phyloP scores from a whole-genome alignment of 2,797 vertebrate genomes.

The Tachyglossus aculeatus region DNA sequence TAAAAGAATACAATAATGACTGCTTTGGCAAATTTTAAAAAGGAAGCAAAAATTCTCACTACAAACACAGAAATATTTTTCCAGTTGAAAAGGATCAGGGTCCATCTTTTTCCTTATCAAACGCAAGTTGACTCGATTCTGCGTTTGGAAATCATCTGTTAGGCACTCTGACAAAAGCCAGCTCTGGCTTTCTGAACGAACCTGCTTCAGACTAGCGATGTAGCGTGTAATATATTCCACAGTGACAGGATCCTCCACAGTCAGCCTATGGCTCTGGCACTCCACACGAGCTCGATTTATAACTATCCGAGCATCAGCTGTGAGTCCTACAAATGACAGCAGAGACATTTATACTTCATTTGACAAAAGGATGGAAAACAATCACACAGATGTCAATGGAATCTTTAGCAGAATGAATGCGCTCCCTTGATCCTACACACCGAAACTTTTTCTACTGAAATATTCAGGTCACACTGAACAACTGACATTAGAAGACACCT shows the following conservation, averaged over 20 bases:
- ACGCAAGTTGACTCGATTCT: not conserved
- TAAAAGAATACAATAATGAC: not conserved
- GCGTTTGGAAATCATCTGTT: no score
- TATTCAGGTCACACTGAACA: not conserved
- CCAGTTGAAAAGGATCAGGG: not conserved
- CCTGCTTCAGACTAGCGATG: slow-evolving; percentile 86
- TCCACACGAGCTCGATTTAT: slow-evolving; percentile 86
- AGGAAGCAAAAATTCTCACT: no score
- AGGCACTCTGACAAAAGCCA: not conserved
- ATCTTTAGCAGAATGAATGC: not conserved
- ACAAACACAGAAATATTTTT: not conserved
- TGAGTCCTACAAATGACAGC: slow-evolving; percentile 73
- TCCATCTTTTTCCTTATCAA: not conserved
- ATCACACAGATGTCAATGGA: no score
- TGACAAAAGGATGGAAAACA: no score
- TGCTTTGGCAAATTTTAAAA: fast-evolving
- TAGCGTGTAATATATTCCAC: slow-evolving; percentile 89
- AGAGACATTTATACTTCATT: not conserved
- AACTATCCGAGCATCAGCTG: slow-evolving; percentile 84
- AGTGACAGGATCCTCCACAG: slow-evolving; percentile 85
- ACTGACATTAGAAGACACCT: fast-evolving
- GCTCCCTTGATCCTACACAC: not conserved
- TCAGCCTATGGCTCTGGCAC: slow-evolving; percentile 87
- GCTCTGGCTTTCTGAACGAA: slow-evolving; percentile 15
- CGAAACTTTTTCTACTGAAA: not conserved